Evolutionary conservation across 2,113 vertebrate species (phyloP), one percentile per base, ranked within the genome.

Genomic region (Channa argus): DNA sequence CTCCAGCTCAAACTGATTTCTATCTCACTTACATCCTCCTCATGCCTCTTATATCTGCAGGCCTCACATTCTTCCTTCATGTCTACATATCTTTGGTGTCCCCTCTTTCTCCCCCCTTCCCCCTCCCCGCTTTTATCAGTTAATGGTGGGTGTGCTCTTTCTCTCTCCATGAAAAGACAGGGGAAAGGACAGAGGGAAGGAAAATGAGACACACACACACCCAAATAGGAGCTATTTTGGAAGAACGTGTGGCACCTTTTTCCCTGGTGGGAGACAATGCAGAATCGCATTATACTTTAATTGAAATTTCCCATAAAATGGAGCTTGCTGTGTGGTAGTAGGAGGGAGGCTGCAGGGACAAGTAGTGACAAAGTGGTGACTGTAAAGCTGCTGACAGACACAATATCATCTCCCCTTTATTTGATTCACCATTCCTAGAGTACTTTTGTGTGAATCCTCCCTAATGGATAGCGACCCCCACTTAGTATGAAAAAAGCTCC

Each of bases 11-110:
- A 65, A 69, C 58, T 2, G 62, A 83, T 79, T 81, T 69, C 77
- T 84, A 88, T 86, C 83, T 68, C 12, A 0, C 41, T 75, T 82
- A 60, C 77, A 55, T 71, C 74, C 84, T 58, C 70, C 66, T 75
- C 60, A 50, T 11, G 8, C 2, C 3, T 14, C 62, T 37, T 54
- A 63, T 64, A 74, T 58, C 49, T 50, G 58, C 58, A 64, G 15
- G 36, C 52, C 41, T 75, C n/a, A 4, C 55, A 51, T 76, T 38
- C 56, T 4, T 39, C 74, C 47, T 50, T 11, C 52, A 9, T 46
- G n/a, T 75, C 66, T 71, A 15, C 59, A 53, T 63, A 52, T 60
- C 36, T 63, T 12, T 49, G 37, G 14, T 6, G 60, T 46, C 38
- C 14, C 11, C 0, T n/a, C 10, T 3, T 36, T n/a, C 36, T 3